These are phyloP conservation scores for Pristiophorus japonicus DNA, from an alignment of 2,113 vertebrate species.

Conservation along the genomic window DNA sequence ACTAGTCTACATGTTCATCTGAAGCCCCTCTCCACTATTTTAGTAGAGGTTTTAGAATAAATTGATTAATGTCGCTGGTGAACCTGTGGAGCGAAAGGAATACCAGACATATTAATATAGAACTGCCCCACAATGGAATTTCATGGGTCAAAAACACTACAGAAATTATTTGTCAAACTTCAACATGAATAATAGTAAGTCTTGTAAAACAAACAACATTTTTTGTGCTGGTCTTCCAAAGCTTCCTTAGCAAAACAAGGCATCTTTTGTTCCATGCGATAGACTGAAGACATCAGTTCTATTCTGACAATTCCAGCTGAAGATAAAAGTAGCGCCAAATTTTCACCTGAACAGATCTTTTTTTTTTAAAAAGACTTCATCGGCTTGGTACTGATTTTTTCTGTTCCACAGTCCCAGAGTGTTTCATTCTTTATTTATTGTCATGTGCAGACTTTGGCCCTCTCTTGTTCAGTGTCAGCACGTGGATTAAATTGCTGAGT, in stretches of 20 bases:
- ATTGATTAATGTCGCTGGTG: too few relatives aligned
- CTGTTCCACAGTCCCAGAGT: neutral
- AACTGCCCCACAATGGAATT: too few relatives aligned
- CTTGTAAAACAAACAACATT: neutral
- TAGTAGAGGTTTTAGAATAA: too few relatives aligned
- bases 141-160: too few relatives aligned
- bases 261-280: neutral
- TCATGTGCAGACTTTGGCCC: neutral
- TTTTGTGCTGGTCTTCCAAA: neutral
- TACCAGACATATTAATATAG: too few relatives aligned
- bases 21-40: too few relatives aligned
- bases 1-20: too few relatives aligned
- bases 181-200: neutral
- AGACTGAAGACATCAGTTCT: neutral
- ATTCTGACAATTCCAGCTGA: neutral
- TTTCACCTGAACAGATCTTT: neutral
- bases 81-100: too few relatives aligned
- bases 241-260: neutral
- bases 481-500: conserved; percentile 17
- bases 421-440: neutral
- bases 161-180: too few relatives aligned
- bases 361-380: neutral
- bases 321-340: neutral
- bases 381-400: neutral
- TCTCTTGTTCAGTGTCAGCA: neutral